phyloP scores from a whole-genome alignment of 2,888 invertebrate species.

The Calameuta pallipes region DNA sequence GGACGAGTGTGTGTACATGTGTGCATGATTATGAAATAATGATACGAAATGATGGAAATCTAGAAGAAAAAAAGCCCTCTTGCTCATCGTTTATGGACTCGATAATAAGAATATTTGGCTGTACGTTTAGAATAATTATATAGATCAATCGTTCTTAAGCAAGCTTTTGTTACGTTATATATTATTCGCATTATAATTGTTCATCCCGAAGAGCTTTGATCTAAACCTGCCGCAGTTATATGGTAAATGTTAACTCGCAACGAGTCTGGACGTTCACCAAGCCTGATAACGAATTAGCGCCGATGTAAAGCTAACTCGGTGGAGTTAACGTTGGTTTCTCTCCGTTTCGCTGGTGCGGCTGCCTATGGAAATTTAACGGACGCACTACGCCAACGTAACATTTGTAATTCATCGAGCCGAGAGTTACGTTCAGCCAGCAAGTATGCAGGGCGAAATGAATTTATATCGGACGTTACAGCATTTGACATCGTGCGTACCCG shows the following conservation, averaged over 20 bases:
- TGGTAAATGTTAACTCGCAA: neutral
- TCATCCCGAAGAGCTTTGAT: neutral
- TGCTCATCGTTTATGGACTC: constrained; percentile 15
- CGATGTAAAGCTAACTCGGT: constrained; percentile 15
- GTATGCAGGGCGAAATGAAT: constrained; percentile 41
- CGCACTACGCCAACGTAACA: constrained; percentile 44
- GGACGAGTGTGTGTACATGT: neutral
- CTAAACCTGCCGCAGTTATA: neutral
- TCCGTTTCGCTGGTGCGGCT: constrained; percentile 23
- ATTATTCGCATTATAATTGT: neutral
- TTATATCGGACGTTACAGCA: constrained; percentile 30
- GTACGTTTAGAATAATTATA: constrained; percentile 14
- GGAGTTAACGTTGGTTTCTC: constrained; percentile 26
- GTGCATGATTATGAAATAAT: neutral
- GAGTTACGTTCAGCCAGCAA: constrained; percentile 16
- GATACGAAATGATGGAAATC: neutral
- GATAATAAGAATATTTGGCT: constrained; percentile 15
- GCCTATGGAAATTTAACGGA: constrained; percentile 48
- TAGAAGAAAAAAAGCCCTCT: constrained; percentile 9
- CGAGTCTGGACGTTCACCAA: constrained; percentile 11
- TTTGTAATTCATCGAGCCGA: constrained; percentile 49
- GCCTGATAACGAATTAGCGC: constrained; percentile 39
- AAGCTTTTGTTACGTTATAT: neutral
- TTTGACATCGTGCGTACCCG: neutral
- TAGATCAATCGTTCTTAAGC: constrained; percentile 1